A percentile compares a stretch with the other conserved stretches of the same genome.
Evolutionary conservation across 2,888 invertebrate species (phyloP).

Genomic region (Dasypogon diadema): DNA sequence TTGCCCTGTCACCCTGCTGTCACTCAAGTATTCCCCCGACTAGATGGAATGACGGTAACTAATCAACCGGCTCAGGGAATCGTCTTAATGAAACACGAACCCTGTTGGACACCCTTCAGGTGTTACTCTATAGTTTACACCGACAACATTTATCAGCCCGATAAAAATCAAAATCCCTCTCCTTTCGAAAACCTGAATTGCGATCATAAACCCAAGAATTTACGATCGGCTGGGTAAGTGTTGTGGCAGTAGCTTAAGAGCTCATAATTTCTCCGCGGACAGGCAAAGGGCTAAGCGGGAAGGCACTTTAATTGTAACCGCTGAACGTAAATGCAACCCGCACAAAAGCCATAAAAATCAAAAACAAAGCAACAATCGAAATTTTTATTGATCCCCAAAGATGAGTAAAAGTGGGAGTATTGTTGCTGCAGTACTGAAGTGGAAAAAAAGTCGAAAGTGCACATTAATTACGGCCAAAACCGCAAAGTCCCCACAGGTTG

Average conservation of each 20-base stretch:
- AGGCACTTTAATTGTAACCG: background rate
- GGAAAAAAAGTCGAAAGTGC: too few relatives aligned
- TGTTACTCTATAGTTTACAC: background rate
- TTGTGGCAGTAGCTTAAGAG: background rate
- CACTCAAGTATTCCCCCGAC: too few relatives aligned
- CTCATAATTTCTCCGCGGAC: slow-evolving; percentile 1
- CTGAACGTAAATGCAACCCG: background rate
- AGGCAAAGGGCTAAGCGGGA: background rate
- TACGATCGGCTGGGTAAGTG: background rate
- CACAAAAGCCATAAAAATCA: background rate
- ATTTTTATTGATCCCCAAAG: background rate
- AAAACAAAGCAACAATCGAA: background rate
- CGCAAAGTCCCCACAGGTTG: too few relatives aligned
- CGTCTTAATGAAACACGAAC: too few relatives aligned
- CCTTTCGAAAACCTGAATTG: background rate
- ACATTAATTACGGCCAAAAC: too few relatives aligned
- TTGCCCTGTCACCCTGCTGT: too few relatives aligned
- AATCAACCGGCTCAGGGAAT: too few relatives aligned
- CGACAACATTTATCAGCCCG: background rate
- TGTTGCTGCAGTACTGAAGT: too few relatives aligned
- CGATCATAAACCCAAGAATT: background rate
- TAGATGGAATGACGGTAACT: too few relatives aligned
- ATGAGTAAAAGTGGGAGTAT: background rate
- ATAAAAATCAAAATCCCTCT: slow-evolving; percentile 1
- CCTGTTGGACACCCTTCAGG: too few relatives aligned